Conservation (phyloP, 2,113 vertebrate species). For the Notechis scutatus region DNA sequence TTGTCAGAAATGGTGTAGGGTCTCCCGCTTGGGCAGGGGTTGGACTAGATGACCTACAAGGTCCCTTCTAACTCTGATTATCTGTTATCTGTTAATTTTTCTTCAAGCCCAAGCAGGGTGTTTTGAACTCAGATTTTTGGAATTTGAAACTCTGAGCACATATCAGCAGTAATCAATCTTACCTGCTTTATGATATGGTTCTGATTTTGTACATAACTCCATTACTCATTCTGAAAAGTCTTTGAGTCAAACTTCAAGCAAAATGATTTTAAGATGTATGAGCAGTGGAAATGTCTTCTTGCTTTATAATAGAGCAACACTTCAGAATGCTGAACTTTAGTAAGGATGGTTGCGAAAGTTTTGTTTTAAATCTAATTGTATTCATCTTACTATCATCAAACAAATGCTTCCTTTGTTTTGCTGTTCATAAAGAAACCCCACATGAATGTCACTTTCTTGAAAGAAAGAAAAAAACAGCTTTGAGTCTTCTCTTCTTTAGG, state of each 20-base stretch:
- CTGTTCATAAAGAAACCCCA: background rate
- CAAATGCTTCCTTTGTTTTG: background rate
- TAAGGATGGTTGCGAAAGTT: background rate
- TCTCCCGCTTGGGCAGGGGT: no score
- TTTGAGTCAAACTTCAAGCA: background rate
- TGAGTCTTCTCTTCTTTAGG: slow-evolving; percentile 61
- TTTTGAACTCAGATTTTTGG: background rate
- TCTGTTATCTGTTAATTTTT: background rate
- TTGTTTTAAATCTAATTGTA: background rate
- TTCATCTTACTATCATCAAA: background rate
- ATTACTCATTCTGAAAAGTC: background rate
- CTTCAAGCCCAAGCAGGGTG: background rate
- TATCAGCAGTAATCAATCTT: background rate
- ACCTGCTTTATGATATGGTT: background rate
- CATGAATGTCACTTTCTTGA: background rate
- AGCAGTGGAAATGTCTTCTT: background rate
- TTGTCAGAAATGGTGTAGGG: no score
- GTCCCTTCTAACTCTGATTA: no score
- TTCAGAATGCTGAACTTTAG: background rate
- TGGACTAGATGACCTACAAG: no score
- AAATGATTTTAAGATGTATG: background rate
- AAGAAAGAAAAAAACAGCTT: background rate
- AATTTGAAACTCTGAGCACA: background rate
- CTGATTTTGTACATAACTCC: background rate
- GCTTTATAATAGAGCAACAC: background rate